Evolutionary conservation across 2,888 invertebrate species (phyloP).

Genomic region (Lepidocyrtoides sp.): DNA sequence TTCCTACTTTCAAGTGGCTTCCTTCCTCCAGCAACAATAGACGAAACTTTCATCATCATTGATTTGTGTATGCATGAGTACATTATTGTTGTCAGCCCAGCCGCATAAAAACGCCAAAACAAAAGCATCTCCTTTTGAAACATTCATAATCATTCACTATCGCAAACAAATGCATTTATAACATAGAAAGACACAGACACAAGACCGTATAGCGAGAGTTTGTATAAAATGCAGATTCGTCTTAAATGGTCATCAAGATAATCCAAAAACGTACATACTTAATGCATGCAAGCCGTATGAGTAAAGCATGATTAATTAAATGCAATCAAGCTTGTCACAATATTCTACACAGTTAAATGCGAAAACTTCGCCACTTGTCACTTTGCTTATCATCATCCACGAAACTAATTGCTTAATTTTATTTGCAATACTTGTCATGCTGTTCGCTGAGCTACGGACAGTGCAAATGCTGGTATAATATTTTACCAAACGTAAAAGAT

Average conservation of each 20-base stretch:
- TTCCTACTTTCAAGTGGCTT: constrained; percentile 72
- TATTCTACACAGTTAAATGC: constrained; percentile 8
- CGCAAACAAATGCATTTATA: background rate
- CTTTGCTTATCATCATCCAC: constrained; percentile 32
- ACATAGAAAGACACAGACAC: too few species aligned
- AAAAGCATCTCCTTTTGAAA: background rate
- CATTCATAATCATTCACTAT: background rate
- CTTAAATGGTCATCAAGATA: too few species aligned
- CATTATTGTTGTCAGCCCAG: background rate
- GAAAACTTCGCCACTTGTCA: constrained; percentile 39
- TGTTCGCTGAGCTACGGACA: too few species aligned
- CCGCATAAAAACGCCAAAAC: background rate
- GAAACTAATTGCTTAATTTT: constrained; percentile 36
- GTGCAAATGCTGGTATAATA: background rate
- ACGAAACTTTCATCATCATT: constrained; percentile 20
- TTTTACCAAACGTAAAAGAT: background rate
- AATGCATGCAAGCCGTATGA: background rate
- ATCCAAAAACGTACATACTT: background rate
- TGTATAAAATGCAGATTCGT: too few species aligned
- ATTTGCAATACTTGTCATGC: background rate
- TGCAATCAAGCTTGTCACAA: constrained; percentile 46
- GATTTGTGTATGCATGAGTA: background rate
- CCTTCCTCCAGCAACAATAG: constrained; percentile 60
- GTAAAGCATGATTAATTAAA: constrained; percentile 23
- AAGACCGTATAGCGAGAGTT: too few species aligned